Evolutionary conservation across 2,797 vertebrate genomes (phyloP).

Genomic region (Carduelis carduelis): DNA sequence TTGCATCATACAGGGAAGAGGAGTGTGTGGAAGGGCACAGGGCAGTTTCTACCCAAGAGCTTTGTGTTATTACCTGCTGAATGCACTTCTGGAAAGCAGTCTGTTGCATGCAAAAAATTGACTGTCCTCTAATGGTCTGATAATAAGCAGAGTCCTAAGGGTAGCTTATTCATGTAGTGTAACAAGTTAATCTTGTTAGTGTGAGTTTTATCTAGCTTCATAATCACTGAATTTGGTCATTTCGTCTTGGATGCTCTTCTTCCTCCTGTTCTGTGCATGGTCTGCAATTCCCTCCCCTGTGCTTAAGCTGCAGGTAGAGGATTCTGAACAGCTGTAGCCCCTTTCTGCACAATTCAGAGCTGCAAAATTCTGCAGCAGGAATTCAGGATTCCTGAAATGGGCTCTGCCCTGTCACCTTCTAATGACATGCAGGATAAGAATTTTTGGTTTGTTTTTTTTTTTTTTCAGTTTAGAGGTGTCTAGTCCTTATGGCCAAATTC

Average conservation of each 20-base stretch:
- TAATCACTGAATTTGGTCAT: background rate
- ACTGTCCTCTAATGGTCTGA: background rate
- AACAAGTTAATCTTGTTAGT: conserved; percentile 24
- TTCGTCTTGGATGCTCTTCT: background rate
- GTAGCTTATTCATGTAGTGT: background rate
- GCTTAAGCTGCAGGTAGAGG: background rate
- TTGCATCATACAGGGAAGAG: background rate
- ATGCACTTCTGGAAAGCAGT: background rate
- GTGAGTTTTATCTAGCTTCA: background rate
- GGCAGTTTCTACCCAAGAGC: background rate
- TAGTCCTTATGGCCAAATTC: background rate
- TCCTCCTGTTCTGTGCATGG: background rate
- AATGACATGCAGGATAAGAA: background rate
- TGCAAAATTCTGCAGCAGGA: background rate
- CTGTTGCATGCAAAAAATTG: background rate
- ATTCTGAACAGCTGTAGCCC: background rate
- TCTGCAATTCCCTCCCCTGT: background rate
- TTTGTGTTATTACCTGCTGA: background rate
- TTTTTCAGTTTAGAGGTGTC: background rate
- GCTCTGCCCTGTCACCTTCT: background rate
- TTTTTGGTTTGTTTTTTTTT: background rate
- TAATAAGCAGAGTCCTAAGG: conserved; percentile 4
- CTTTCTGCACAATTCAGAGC: background rate
- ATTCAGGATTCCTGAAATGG: background rate
- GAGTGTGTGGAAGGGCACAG: background rate